phyloP scores from a whole-genome alignment of 2,113 vertebrate species.

The Corapipo altera region DNA sequence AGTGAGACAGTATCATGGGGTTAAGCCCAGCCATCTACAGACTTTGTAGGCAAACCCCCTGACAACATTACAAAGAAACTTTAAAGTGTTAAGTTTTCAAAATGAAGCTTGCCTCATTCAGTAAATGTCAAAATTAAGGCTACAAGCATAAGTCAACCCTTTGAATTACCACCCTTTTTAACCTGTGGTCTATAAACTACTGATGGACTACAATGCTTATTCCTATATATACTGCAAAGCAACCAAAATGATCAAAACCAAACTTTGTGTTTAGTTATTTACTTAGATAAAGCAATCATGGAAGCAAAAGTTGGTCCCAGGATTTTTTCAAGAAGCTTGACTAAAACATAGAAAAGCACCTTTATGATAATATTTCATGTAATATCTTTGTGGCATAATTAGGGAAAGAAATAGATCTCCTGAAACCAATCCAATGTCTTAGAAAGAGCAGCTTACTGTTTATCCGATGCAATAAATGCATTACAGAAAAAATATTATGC shows the following conservation, averaged over 20 bases:
- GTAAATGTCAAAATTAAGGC: background rate
- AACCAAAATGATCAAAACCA: background rate
- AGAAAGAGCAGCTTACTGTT: slow-evolving; percentile 3
- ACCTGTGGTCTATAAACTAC: background rate
- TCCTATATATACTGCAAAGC: background rate
- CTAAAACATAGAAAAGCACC: background rate
- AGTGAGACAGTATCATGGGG: background rate
- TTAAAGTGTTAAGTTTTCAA: background rate
- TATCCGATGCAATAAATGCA: background rate
- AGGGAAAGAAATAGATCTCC: background rate
- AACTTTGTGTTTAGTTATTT: background rate
- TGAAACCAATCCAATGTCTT: background rate
- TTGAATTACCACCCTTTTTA: background rate
- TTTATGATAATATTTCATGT: background rate
- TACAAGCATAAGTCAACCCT: background rate
- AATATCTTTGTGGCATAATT: background rate
- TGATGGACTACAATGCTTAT: background rate
- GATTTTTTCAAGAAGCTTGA: background rate
- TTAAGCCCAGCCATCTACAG: background rate
- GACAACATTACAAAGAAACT: background rate
- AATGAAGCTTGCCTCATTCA: background rate
- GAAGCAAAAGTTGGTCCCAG: background rate
- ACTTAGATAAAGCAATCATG: background rate
- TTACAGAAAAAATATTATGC: background rate
- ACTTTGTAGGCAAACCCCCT: background rate